Evolutionary conservation across 2,888 invertebrate species (phyloP).

Genomic region (Pollenia angustigena): DNA sequence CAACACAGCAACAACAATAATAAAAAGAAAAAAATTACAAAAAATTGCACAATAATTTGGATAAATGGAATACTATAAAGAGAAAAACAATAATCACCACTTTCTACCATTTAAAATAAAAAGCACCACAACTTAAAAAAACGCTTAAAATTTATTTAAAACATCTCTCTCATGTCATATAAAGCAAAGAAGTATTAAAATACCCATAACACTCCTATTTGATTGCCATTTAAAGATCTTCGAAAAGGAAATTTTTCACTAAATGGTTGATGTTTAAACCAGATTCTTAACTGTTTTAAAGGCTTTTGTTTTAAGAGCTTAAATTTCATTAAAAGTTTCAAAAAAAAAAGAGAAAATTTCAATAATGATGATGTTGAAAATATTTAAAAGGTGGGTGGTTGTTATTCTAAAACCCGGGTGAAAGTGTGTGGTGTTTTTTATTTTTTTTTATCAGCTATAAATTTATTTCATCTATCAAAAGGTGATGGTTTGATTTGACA

Average conservation of each 20-base stretch:
- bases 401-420: constrained; percentile 45
- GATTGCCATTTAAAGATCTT: no score
- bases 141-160: no score
- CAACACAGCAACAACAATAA: constrained; percentile 7
- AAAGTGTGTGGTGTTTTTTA: constrained; percentile 52
- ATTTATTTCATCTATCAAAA: constrained; percentile 38
- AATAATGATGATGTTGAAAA: background rate
- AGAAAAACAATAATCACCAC: background rate
- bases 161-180: no score
- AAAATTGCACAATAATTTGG: constrained; percentile 19
- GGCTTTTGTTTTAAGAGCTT: background rate
- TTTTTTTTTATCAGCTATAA: background rate
- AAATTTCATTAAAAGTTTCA: constrained; percentile 1
- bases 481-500: constrained; percentile 69
- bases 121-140: no score
- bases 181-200: no score
- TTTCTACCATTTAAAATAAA: no score
- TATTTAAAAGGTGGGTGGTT: constrained; percentile 45
- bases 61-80: background rate
- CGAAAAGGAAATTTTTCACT: no score
- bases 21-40: constrained; percentile 11
- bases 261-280: no score
- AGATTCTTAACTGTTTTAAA: no score
- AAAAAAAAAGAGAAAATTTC: constrained; percentile 31
- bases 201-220: no score